These are phyloP conservation scores for Meda fulgida DNA, from an alignment of 2,797 vertebrate species.

Conservation along the genomic window DNA sequence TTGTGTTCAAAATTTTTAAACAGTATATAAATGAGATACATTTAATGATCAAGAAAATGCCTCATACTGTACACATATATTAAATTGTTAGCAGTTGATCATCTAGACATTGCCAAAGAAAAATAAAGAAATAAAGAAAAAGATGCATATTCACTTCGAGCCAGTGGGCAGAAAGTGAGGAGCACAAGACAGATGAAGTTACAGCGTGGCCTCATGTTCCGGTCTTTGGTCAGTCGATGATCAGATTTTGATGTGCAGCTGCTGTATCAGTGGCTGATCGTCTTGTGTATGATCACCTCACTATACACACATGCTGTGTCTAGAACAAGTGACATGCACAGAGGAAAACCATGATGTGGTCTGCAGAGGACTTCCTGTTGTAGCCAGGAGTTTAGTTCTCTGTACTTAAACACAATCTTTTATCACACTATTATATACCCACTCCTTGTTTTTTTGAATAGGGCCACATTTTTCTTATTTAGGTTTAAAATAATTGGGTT, in stretches of 20 bases:
- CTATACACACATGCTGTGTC: background rate
- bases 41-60: background rate
- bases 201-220: background rate
- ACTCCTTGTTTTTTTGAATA: background rate
- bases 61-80: background rate
- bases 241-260: background rate
- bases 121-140: background rate
- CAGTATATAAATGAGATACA: background rate
- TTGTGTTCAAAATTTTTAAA: background rate
- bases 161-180: background rate
- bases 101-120: background rate
- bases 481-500: background rate
- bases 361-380: background rate
- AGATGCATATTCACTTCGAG: background rate
- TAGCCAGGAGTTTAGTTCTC: background rate
- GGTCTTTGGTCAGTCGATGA: background rate
- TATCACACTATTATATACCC: background rate
- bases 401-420: background rate
- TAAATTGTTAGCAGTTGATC: background rate
- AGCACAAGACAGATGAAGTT: slow-evolving; percentile 10
- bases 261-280: background rate
- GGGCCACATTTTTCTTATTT: background rate
- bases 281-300: background rate
- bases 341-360: slow-evolving; percentile 12
- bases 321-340: background rate